phyloP scores from a whole-genome alignment of 2,797 vertebrate genomes.

The Fratercula arctica region DNA sequence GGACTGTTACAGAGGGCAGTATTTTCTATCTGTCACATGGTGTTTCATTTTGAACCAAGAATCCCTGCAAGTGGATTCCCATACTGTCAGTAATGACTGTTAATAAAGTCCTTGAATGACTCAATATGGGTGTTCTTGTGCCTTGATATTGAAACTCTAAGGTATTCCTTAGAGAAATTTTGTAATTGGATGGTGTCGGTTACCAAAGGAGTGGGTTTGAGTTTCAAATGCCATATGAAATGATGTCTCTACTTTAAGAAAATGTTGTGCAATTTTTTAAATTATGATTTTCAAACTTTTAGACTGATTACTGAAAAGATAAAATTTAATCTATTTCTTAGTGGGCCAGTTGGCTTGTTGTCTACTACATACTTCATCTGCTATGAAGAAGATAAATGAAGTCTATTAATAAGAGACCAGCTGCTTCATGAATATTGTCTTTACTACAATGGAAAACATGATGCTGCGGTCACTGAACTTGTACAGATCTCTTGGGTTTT shows the following conservation, averaged over 20 bases:
- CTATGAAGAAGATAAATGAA: slow-evolving; percentile 36
- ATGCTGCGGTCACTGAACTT: slow-evolving; percentile 43
- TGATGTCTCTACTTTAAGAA: not conserved
- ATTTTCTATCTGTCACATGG: not conserved
- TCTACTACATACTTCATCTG: not conserved
- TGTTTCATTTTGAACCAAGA: not conserved
- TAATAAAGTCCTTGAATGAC: not conserved
- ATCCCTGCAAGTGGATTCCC: not conserved
- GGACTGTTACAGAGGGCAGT: not conserved
- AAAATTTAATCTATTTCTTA: not conserved
- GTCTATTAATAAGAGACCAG: slow-evolving; percentile 46
- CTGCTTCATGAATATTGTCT: slow-evolving; percentile 53
- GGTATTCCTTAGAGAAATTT: not conserved
- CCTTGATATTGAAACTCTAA: not conserved
- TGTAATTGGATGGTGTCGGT: not conserved
- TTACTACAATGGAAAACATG: slow-evolving; percentile 60
- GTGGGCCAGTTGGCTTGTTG: not conserved
- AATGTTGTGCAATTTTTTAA: not conserved
- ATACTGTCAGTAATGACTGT: not conserved
- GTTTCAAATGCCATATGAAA: not conserved
- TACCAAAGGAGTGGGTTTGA: not conserved
- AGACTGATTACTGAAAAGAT: not conserved
- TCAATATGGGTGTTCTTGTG: not conserved
- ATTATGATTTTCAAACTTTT: not conserved
- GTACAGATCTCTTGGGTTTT: slow-evolving; percentile 46